These are phyloP conservation scores for Oryzias melastigma DNA, from an alignment of 2,113 vertebrate genomes.

Conservation along the genomic window DNA sequence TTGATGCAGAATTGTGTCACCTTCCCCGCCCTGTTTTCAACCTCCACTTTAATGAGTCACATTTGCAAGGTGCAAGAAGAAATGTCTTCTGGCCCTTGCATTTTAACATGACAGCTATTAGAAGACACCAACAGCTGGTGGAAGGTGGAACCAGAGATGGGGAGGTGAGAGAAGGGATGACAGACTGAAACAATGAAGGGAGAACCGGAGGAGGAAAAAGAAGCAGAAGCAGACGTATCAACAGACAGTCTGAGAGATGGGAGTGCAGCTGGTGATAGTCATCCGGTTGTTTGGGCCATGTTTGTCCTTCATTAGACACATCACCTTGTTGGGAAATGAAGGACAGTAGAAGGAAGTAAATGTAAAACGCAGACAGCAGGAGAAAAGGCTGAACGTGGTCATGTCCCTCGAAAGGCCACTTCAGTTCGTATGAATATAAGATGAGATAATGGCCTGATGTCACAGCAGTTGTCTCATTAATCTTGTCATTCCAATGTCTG, in stretches of 20 bases:
- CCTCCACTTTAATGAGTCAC: conserved; percentile 66
- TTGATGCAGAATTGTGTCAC: conserved; percentile 46
- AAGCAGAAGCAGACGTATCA: conserved; percentile 1
- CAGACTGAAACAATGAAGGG: conserved; percentile 26
- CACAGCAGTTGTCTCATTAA: conserved; percentile 45
- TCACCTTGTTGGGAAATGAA: conserved; percentile 41
- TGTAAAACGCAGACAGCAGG: not conserved
- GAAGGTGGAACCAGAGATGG: conserved; percentile 51
- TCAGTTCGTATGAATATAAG: conserved; percentile 23
- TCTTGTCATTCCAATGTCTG: conserved; percentile 50
- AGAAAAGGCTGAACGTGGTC: not conserved
- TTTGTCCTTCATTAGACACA: conserved; percentile 41
- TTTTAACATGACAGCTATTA: conserved; percentile 66
- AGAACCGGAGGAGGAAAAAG: conserved; percentile 2
- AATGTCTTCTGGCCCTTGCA: conserved; percentile 44
- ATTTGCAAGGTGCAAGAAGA: conserved; percentile 61
- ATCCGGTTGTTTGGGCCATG: conserved; percentile 35
- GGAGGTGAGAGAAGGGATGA: conserved; percentile 36
- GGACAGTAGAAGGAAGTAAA: conserved; percentile 14
- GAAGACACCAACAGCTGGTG: conserved; percentile 67
- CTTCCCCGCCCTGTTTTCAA: conserved; percentile 38
- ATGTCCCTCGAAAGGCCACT: conserved; percentile 11
- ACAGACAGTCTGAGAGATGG: conserved; percentile 13
- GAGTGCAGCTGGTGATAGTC: conserved; percentile 36
- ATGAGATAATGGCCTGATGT: conserved; percentile 32